A percentile compares a stretch with the other conserved stretches of the same genome.
phyloP scores from a whole-genome alignment of 2,797 vertebrate species.

The Myotis myotis region DNA sequence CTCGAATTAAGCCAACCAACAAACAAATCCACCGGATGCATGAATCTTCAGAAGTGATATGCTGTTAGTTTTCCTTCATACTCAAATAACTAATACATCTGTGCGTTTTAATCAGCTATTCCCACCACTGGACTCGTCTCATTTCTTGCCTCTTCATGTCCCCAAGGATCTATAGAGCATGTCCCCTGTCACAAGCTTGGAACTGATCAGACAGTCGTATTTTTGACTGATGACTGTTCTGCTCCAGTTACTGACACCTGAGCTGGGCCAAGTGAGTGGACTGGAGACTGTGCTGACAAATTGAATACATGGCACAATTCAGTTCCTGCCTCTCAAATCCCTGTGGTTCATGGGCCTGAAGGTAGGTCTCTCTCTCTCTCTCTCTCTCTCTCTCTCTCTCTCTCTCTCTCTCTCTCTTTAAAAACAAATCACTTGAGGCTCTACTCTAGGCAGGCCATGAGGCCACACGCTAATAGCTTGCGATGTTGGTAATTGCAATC shows the following conservation, averaged over 20 bases:
- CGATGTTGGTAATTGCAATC: neutral
- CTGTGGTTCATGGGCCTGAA: neutral
- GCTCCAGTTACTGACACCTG: neutral
- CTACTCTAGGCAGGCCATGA: neutral
- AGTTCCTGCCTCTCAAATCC: neutral
- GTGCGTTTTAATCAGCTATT: neutral
- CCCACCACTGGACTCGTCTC: neutral
- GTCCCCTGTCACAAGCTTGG: slow-evolving; percentile 4
- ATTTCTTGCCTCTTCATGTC: neutral
- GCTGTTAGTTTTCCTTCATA: neutral
- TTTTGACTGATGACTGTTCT: neutral
- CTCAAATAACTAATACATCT: neutral
- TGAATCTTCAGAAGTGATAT: too few species aligned
- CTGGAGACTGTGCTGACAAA: neutral
- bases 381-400: neutral
- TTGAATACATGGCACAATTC: neutral
- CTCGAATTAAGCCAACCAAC: neutral
- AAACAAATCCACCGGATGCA: neutral
- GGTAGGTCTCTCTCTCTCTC: neutral
- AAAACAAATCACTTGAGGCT: neutral
- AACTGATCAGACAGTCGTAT: neutral
- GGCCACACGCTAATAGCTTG: neutral
- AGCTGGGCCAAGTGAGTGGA: neutral
- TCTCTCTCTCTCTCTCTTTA: neutral
- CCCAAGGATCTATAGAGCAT: neutral